phyloP scores from a whole-genome alignment of 1,140 invertebrate genomes.

The Drosophila bifasciata region DNA sequence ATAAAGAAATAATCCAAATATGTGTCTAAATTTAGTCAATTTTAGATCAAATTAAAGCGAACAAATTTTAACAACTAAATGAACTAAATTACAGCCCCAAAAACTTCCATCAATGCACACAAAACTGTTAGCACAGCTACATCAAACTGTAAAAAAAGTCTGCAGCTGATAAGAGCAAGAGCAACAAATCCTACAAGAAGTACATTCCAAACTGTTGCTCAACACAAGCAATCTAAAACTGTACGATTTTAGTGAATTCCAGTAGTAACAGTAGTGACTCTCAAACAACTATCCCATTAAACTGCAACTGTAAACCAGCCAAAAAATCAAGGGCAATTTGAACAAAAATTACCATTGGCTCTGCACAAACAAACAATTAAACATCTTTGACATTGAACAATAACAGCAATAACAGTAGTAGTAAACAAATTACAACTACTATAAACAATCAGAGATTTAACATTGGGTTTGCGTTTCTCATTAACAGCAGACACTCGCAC shows the following conservation, averaged over 20 bases:
- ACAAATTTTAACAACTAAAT: too few relatives aligned
- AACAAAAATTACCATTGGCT: constrained; percentile 21
- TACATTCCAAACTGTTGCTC: background rate
- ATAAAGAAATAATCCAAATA: too few relatives aligned
- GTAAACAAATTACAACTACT: constrained; percentile 23
- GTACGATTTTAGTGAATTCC: too few relatives aligned
- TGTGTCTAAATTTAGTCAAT: background rate
- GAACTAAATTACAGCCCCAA: too few relatives aligned
- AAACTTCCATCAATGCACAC: too few relatives aligned
- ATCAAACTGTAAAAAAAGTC: background rate
- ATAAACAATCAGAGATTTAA: constrained; percentile 23
- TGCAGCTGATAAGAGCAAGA: constrained; percentile 8
- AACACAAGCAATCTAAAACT: too few relatives aligned
- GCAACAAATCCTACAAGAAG: background rate
- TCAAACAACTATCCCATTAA: background rate
- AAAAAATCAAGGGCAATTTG: constrained; percentile 27
- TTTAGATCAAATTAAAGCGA: too few relatives aligned
- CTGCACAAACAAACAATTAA: constrained; percentile 8
- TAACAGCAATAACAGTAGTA: background rate
- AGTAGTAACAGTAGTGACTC: too few relatives aligned
- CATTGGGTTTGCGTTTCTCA: constrained; percentile 26
- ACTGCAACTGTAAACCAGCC: background rate
- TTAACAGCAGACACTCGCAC: constrained; percentile 42
- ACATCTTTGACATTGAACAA: constrained; percentile 1
- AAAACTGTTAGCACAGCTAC: too few relatives aligned